Evolutionary conservation across 2,797 vertebrate genomes (phyloP).

Genomic region (Euphonia xanthogaster): DNA sequence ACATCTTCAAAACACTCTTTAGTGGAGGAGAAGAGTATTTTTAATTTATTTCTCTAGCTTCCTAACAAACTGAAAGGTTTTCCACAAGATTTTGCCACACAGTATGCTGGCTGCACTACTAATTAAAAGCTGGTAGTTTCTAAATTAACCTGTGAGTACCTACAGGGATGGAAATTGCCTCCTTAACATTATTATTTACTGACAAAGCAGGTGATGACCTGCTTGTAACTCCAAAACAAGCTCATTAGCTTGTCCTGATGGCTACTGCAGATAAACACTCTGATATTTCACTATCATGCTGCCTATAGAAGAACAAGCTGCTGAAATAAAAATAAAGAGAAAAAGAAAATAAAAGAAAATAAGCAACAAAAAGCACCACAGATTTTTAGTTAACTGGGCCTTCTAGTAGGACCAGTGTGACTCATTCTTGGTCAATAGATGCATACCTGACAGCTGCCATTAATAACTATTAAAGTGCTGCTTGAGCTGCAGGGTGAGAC

Average conservation of each 20-base stretch:
- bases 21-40: not conserved
- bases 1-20: not conserved
- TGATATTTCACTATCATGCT: slow-evolving; percentile 58
- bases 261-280: slow-evolving; percentile 60
- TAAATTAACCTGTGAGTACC: slow-evolving; percentile 69
- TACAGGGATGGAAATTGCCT: slow-evolving; percentile 75
- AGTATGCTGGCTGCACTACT: slow-evolving; percentile 50
- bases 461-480: slow-evolving; percentile 70
- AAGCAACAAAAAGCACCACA: rapidly evolving
- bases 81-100: slow-evolving; percentile 42
- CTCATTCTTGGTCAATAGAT: slow-evolving; percentile 62
- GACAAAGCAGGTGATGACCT: slow-evolving; percentile 67
- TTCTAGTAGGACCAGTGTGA: slow-evolving; percentile 47
- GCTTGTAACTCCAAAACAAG: slow-evolving; percentile 57
- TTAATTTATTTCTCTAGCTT: slow-evolving; percentile 7
- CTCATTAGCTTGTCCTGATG: slow-evolving; percentile 70
- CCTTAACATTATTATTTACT: slow-evolving; percentile 71
- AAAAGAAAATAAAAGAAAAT: not conserved
- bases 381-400: not conserved
- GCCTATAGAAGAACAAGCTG: slow-evolving; percentile 8
- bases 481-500: slow-evolving; percentile 39
- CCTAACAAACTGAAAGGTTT: slow-evolving; percentile 2
- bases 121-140: slow-evolving; percentile 72
- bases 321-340: not conserved
- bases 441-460: slow-evolving; percentile 62